These are phyloP conservation scores for Zeus faber DNA, from an alignment of 2,113 vertebrate species.

Conservation along the genomic window DNA sequence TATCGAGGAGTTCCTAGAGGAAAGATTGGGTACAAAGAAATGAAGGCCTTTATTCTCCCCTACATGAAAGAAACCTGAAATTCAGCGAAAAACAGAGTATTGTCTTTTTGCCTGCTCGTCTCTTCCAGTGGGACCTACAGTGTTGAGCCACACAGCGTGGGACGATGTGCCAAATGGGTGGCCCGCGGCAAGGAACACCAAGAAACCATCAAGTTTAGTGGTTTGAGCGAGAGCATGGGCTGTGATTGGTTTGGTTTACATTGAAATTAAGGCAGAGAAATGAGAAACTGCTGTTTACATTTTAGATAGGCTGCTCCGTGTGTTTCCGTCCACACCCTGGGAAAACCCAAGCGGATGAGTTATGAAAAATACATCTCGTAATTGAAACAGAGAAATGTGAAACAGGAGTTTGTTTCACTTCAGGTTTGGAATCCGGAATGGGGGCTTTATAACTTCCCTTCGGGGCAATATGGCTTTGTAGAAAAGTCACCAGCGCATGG, in stretches of 20 bases:
- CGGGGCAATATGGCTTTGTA: conserved; percentile 28
- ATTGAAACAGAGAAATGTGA: conserved; percentile 47
- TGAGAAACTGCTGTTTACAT: conserved; percentile 70
- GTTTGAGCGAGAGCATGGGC: conserved; percentile 55
- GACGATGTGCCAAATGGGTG: conserved; percentile 51
- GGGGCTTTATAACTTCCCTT: conserved; percentile 26
- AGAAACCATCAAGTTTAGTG: conserved; percentile 73
- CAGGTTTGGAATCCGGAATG: conserved; percentile 36
- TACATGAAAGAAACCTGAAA: conserved; percentile 15
- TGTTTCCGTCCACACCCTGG: conserved; percentile 57
- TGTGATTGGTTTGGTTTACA: conserved; percentile 66
- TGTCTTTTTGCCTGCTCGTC: conserved; percentile 24
- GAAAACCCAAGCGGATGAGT: conserved; percentile 43
- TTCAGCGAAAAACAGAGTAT: conserved; percentile 1
- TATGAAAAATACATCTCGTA: conserved; percentile 50
- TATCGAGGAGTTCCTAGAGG: neutral
- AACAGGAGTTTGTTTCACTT: conserved; percentile 46
- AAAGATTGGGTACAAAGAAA: too few relatives aligned
- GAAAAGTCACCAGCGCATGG: conserved; percentile 8
- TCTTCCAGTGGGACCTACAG: conserved; percentile 39
- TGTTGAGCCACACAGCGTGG: conserved; percentile 50
- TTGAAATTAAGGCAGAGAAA: conserved; percentile 71
- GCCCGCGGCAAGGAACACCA: conserved; percentile 65
- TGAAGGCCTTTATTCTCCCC: too few relatives aligned
- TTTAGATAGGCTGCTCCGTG: conserved; percentile 54